A percentile compares a stretch with the other conserved stretches of the same genome.
Conservation (phyloP, 2,113 vertebrate genomes). For the Carassius gibelio region DNA sequence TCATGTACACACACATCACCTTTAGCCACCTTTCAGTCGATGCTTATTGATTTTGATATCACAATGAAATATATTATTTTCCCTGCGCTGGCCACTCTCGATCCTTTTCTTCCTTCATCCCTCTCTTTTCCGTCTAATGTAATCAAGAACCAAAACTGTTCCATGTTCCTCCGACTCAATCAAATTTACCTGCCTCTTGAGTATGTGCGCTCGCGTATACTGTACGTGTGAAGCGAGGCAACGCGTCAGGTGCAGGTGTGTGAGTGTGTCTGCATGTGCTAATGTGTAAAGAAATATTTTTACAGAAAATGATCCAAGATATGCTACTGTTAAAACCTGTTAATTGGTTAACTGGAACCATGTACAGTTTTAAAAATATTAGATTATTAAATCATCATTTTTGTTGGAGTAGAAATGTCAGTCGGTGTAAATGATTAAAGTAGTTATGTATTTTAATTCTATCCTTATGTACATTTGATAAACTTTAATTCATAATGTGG, state of each 20-base stretch:
- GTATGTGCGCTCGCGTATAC: constrained; percentile 16
- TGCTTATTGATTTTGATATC: constrained; percentile 77
- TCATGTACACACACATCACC: constrained; percentile 69
- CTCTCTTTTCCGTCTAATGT: constrained; percentile 33
- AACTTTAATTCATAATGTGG: no score
- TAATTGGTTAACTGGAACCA: constrained; percentile 1
- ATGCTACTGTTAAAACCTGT: constrained; percentile 11
- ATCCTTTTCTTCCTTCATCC: constrained; percentile 8
- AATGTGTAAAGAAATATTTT: constrained; percentile 10
- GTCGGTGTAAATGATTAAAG: no score
- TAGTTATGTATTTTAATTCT: no score
- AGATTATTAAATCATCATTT: neutral
- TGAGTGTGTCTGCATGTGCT: constrained; percentile 46
- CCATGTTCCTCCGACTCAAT: constrained; percentile 14
- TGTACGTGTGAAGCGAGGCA: constrained; percentile 32
- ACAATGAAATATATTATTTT: constrained; percentile 75
- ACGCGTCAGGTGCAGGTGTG: constrained; percentile 43
- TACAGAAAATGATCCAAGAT: neutral
- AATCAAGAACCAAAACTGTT: constrained; percentile 41
- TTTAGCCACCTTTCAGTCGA: constrained; percentile 73
- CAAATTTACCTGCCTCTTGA: neutral
- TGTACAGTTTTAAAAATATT: neutral
- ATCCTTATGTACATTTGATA: no score
- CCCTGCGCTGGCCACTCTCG: constrained; percentile 58
- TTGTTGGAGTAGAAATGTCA: neutral